Percentiles rank a stretch among this genome's conserved stretches.
Conservation (phyloP, 2,888 invertebrate species). For the Venustoraphidia nigricollis region DNA sequence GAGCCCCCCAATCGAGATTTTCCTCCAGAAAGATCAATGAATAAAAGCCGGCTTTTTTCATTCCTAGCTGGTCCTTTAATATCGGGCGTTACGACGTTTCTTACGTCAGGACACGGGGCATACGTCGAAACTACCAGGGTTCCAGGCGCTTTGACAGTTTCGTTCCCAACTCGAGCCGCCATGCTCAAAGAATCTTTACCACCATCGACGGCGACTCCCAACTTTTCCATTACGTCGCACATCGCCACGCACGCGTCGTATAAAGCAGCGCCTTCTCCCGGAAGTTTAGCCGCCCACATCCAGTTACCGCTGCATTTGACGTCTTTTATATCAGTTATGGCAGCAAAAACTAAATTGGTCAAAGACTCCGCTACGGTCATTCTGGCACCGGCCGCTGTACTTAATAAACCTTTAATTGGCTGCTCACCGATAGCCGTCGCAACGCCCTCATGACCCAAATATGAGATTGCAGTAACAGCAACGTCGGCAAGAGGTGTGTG, state of each 20-base stretch:
- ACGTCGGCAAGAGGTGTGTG: constrained; percentile 94
- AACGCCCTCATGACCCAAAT: constrained; percentile 68
- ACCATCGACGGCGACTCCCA: constrained; percentile 81
- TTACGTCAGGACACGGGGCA: constrained; percentile 86
- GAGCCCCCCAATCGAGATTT: constrained; percentile 78
- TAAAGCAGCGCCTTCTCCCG: constrained; percentile 80
- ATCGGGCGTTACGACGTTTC: constrained; percentile 78
- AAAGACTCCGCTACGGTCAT: constrained; percentile 91
- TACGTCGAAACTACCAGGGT: constrained; percentile 93
- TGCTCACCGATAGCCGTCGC: constrained; percentile 96
- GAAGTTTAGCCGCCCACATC: constrained; percentile 99
- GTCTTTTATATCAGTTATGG: constrained; percentile 54
- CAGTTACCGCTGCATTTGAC: constrained; percentile 99
- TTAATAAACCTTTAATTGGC: constrained; percentile 81
- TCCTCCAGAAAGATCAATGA: constrained; percentile 61
- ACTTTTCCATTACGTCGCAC: constrained; percentile 63
- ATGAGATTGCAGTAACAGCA: constrained; percentile 76
- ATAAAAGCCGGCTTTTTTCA: constrained; percentile 50
- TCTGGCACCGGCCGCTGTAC: constrained; percentile 75
- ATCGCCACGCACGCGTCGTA: constrained; percentile 79
- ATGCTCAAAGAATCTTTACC: constrained; percentile 96
- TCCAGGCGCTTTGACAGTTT: constrained; percentile 64
- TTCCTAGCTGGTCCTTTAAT: constrained; percentile 51
- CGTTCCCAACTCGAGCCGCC: constrained; percentile 71
- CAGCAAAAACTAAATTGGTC: constrained; percentile 74